Evolutionary conservation across 2,113 vertebrate species (phyloP), one percentile per base, ranked within the genome.

Genomic region (Noctilio leporinus): DNA sequence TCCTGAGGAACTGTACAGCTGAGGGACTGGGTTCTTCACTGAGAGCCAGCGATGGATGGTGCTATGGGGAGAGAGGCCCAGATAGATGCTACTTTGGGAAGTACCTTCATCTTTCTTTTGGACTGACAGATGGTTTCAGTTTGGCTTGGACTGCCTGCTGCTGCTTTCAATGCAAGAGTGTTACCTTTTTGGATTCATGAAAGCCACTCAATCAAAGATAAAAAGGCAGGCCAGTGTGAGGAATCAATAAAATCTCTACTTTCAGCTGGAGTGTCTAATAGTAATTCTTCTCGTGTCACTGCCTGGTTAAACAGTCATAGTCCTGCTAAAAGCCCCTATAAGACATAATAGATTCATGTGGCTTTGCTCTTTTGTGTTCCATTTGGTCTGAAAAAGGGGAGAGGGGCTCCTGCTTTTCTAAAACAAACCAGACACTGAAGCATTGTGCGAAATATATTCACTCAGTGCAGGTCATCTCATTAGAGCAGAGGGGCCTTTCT

Each of bases 181-280:
- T 98, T 98, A 98, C 98, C 98, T 99, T 98, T 98, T 98, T 98
- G 98, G 98, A 98, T 98, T 98, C 98, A 98, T 97, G 98, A 98
- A 98, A 98, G 98, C 97, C 97, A 98, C 98, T 98, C 98, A 98
- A 98, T 98, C 98, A 99, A 98, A 98, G 98, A 98, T 98, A 98
- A 98, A 98, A 98, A 98, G 98, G 98, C 98, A 98, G 98, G 95
- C 97, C 96, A 98, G 97, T 97, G 97, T 95, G 64, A 97, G 96
- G 98, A 98, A 99, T 99, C 98, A 98, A 99, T 99, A 98, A 98
- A 98, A 98, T 98, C 98, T 98, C 97, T 98, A 97, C 98, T 98
- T 98, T 98, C 98, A 98, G 98, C 98, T 98, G 97, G 98, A 98
- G 98, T 97, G 98, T 97, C 51, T n/a, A 98, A 98, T 98, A 98